Evolutionary conservation across 1,140 invertebrate genomes (phyloP), one percentile per base, ranked within the genome.

Genomic region (Drosophila subobscura): DNA sequence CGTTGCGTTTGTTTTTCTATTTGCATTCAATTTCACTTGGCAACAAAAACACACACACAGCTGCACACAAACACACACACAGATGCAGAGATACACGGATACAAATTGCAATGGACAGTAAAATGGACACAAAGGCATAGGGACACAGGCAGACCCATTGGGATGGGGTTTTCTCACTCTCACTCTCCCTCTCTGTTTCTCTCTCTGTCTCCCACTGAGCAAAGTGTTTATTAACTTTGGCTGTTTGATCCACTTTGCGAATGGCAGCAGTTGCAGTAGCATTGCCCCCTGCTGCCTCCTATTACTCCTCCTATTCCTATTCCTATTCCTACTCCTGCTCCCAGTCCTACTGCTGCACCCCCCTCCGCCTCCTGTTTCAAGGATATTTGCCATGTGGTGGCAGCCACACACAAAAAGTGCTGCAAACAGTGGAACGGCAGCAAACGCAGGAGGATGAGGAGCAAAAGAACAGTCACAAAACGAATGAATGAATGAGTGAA

Each of bases 221-320:
- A 78, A 81, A 85, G 83, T 88, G 77, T 86, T 85, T 85, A 88
- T 88, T 86, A 85, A 86, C 81, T 85, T 86, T 85, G 81, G 83
- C 81, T 88, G 83, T 85, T 85, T 85, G 81, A 85, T 85, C 81
- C 81, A 85, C 81, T 85, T 85, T 85, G 58, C 75, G 58, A 37
- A 37, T 37, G 33, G 33, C 33, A 37, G 33, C 10, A 37, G 33
- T 71, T 63, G 58, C 79, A 61, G 67, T 46, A 61, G 63, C 67
- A 8, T 8, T 45, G 12, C 40, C 40, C 20, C 52, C 22, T n/a
- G 37, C 37, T 10, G 20, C 44, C 5, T 4, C 16, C 27, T 6
- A 3, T 10, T 16, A 22, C 45, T n/a, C 12, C 20, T 5, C 4
- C 16, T 16, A n/a, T 33, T 41, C 4, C 16, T 16, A n/a, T 33